Conservation (phyloP, 2,113 vertebrate genomes). For the Tapirus terrestris region DNA sequence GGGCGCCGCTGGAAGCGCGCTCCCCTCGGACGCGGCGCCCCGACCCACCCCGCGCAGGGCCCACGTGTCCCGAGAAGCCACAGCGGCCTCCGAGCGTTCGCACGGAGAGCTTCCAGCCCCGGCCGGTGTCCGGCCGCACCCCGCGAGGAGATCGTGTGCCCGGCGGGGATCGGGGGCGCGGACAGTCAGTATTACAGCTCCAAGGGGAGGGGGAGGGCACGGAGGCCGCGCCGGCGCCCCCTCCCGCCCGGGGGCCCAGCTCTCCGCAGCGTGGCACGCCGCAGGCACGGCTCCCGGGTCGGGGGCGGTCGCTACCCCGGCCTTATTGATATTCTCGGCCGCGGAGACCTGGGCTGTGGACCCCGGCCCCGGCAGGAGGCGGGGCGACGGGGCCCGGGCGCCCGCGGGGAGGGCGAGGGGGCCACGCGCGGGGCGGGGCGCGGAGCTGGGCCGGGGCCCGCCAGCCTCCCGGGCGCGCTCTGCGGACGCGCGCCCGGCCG, state of each 20-base stretch:
- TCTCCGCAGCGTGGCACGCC: not conserved
- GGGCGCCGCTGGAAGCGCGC: not conserved
- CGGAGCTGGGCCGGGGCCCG: not conserved
- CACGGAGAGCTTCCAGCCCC: not conserved
- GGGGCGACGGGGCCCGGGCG: not conserved
- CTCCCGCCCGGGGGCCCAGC: not conserved
- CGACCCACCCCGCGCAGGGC: not conserved
- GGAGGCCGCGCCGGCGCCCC: not conserved
- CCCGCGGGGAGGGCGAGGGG: not conserved
- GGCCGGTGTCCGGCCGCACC: not conserved
- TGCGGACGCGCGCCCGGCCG: accelerated
- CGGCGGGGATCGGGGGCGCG: not conserved
- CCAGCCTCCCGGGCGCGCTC: not conserved
- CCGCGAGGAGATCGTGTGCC: not conserved
- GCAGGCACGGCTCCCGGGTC: not conserved
- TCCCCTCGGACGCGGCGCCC: not conserved
- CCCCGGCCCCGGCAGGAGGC: not conserved
- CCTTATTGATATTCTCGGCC: not conserved
- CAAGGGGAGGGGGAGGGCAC: not conserved
- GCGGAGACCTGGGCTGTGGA: not conserved
- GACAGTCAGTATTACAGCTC: slow-evolving; percentile 58
- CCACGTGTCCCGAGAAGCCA: not conserved
- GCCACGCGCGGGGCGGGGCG: not conserved
- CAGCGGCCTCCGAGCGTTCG: not conserved
- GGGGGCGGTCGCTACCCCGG: not conserved